Percentiles rank a stretch among this genome's conserved stretches.
phyloP scores from a whole-genome alignment of 2,113 vertebrate species.

The Trogon melanurus region DNA sequence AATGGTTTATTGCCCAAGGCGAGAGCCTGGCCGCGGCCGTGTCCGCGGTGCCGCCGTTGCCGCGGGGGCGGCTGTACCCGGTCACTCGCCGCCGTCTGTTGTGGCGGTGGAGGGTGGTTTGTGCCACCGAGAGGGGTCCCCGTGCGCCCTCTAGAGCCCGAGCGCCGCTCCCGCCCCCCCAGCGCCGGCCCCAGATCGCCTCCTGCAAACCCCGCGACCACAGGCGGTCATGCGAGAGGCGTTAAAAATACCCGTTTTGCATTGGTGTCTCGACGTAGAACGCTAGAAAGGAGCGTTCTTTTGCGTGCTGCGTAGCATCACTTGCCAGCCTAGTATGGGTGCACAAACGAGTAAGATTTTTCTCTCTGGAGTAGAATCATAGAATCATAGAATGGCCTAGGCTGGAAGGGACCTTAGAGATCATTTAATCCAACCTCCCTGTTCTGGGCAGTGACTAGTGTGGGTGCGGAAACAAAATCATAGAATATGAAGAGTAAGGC shows the following conservation, averaged over 20 bases:
- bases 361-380: too few relatives aligned
- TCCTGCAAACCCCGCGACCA: not conserved
- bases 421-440: too few relatives aligned
- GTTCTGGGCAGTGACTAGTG: not conserved
- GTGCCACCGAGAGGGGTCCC: not conserved
- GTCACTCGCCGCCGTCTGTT: not conserved
- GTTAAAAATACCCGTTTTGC: not conserved
- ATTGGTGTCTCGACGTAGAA: not conserved
- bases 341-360: not conserved
- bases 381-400: too few relatives aligned
- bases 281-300: not conserved
- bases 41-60: not conserved
- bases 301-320: not conserved
- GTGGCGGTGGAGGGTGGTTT: not conserved
- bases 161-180: not conserved
- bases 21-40: not conserved
- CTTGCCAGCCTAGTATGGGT: accelerated
- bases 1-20: not conserved
- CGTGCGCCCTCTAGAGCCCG: constrained; percentile 28
- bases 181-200: not conserved
- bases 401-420: too few relatives aligned
- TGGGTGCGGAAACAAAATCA: accelerated
- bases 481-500: not conserved
- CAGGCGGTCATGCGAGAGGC: accelerated
- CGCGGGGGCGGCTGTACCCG: not conserved